Base-by-base conservation (phyloP, 2,888 invertebrate species). In the Limenitis camilla region DNA sequence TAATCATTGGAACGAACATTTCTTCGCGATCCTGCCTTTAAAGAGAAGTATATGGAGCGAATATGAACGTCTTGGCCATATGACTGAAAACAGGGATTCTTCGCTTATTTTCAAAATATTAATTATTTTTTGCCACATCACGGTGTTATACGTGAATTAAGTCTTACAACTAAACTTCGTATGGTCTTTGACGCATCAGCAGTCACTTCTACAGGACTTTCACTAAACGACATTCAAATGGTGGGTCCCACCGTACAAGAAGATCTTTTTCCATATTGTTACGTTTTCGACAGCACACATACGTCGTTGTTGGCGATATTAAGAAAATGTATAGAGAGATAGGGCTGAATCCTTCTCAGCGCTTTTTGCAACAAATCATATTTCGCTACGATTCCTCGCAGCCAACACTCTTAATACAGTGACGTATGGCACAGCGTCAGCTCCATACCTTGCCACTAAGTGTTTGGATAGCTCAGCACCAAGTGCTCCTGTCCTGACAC, bases 101-200 rank as follows among this genome's bases (percentile, higher is more conserved):
- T 19, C 39, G 6, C 19, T 11, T 27, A 39, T 19, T 27, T 30
- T 41, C 58, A 51, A 36, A 28, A 31, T 6, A 29, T 35, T 8
- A 36, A 40, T 5, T 58, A 56, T 40, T 63, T 52, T 39, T 9
- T 66, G 9, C 59, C 63, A 6, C 64, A 64, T 57, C 63, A 63
- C 19, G 55, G 58, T 1, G 62, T 63, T 0, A 32, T 63, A 0
- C 42, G 55, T 1, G 47, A 57, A 6, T 28, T 47, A 5, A 58
- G 58, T 19, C 48, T 55, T 32, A 59, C 62, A 0, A 65, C 63
- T 8, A 60, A 59, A 29, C 39, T 63, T n/a, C 38, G 58, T 1
- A 58, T 56, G 0, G 60, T 61, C 2, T 19, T 63, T 60, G 54
- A 61, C 36, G 62, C 49, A 6, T 55, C 55, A 5, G 49, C 57